Conservation (phyloP, 1,140 invertebrate genomes). For the Tetranychus cinnabarinus region DNA sequence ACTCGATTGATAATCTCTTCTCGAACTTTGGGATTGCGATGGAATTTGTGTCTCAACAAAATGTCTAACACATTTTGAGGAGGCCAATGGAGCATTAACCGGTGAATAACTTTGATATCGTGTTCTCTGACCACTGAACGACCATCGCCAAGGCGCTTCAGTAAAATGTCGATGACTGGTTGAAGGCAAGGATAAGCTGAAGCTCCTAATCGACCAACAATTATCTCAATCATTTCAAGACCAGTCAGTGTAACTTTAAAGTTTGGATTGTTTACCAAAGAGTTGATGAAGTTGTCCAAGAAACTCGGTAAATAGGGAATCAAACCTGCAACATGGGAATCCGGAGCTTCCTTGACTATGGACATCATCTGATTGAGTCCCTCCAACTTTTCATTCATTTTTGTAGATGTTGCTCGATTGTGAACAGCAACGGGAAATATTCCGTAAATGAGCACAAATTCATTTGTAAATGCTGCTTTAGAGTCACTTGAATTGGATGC, state of each 20-base stretch:
- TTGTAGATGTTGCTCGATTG: not conserved
- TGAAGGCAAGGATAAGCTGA: not conserved
- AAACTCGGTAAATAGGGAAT: conserved; percentile 35
- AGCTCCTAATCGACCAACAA: conserved; percentile 13
- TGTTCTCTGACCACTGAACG: conserved; percentile 23
- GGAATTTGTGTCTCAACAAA: conserved; percentile 34
- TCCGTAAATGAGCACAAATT: conserved; percentile 1
- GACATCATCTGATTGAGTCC: conserved; percentile 3
- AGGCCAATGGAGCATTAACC: conserved; percentile 36
- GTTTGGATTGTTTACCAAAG: conserved; percentile 30
- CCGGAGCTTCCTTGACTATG: conserved; percentile 3
- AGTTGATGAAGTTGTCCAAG: conserved; percentile 29
- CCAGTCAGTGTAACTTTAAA: conserved; percentile 32
- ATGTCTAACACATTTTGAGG: conserved; percentile 35
- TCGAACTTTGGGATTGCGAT: conserved; percentile 39
- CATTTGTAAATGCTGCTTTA: not conserved
- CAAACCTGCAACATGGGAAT: conserved; percentile 24
- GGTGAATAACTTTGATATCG: conserved; percentile 30
- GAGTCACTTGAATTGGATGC: too few relatives aligned
- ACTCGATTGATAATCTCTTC: conserved; percentile 51
- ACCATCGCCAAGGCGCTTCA: conserved; percentile 32
- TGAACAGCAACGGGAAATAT: conserved; percentile 5
- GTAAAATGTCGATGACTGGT: conserved; percentile 21
- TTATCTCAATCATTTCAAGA: conserved; percentile 27
- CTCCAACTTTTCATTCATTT: not conserved